Conservation (phyloP, 2,888 invertebrate genomes). For the Aleiodes testaceus region DNA sequence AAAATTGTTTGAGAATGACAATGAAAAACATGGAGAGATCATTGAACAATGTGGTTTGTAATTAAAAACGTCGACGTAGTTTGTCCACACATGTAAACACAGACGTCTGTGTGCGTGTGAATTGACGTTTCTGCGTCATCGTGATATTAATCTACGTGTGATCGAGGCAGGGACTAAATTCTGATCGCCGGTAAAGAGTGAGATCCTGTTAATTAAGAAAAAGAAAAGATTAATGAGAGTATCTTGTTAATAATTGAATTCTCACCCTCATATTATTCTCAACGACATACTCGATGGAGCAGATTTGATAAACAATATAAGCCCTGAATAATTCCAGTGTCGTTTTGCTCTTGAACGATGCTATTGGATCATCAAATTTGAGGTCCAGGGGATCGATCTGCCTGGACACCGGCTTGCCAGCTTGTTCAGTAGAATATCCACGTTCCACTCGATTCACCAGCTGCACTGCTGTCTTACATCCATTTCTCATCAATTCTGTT, state of each 20-base stretch:
- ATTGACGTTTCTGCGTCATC: too few species aligned
- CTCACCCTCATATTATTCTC: conserved; percentile 93
- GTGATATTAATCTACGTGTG: too few species aligned
- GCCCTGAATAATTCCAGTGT: conserved; percentile 93
- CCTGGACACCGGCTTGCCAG: conserved; percentile 51
- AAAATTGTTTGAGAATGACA: too few species aligned
- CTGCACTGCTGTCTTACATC: conserved; percentile 56
- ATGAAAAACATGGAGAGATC: too few species aligned
- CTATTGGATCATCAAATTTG: conserved; percentile 89
- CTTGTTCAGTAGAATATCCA: conserved; percentile 50
- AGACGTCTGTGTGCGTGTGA: too few species aligned
- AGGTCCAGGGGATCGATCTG: conserved; percentile 85
- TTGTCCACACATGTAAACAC: too few species aligned
- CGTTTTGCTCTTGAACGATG: conserved; percentile 96
- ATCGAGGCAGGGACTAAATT: too few species aligned
- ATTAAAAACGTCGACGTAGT: too few species aligned
- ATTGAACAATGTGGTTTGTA: too few species aligned
- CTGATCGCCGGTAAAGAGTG: too few species aligned
- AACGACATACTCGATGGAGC: conserved; percentile 89
- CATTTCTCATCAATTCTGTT: conserved; percentile 56
- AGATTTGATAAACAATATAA: conserved; percentile 92
- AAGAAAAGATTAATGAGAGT: too few species aligned
- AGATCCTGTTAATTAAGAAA: neutral
- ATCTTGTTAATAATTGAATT: too few species aligned
- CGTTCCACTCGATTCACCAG: conserved; percentile 62